Base-by-base conservation (phyloP, 2,113 vertebrate genomes). In the Campylorhamphus procurvoides region DNA sequence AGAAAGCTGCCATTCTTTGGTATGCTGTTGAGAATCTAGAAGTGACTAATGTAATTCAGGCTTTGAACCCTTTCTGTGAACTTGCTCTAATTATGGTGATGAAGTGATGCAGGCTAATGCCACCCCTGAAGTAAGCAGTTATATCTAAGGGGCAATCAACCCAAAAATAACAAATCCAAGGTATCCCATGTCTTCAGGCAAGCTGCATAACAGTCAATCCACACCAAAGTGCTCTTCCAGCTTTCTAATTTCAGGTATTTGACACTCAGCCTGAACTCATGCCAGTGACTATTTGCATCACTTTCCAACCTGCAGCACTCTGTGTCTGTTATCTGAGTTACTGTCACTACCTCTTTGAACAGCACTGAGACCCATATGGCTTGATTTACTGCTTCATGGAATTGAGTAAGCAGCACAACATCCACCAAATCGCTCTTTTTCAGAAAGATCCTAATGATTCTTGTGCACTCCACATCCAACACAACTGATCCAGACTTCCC, bases 191-290 rank as follows among this genome's bases (percentile, higher is more conserved):
- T 82, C 80, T 85, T 77, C 60, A 86, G 72, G 69, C 60, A 86
- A 86, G 37, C 31, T 56, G 59, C 33, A 28, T 66, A 50, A 53
- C 46, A 35, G 46, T 50, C 71, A 44, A 20, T 60, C 44, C 24
- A 60, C 33, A 56, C 18, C 35, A 50, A 91, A 93, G 42, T 33
- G 24, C 58, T 84, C 49, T 78, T 75, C 46, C 55, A 81, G 18
- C 52, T 71, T 92, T 52, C 60, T 84, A 31, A 87, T 84, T 85
- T 81, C 90, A 95, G 77, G 73, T 94, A 66, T 89, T 93, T 96
- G 81, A 82, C 84, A 62, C 71, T 63, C 71, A 85, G 68, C 59
- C 63, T 85, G 90, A 84, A 89, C 40, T 82, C 69, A 23, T 47
- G 55, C 49, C 73, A 46, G 53, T 87, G 76, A 82, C 66, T 72